Conservation (phyloP, 2,797 vertebrate species). For the Sebastes diaconus region DNA sequence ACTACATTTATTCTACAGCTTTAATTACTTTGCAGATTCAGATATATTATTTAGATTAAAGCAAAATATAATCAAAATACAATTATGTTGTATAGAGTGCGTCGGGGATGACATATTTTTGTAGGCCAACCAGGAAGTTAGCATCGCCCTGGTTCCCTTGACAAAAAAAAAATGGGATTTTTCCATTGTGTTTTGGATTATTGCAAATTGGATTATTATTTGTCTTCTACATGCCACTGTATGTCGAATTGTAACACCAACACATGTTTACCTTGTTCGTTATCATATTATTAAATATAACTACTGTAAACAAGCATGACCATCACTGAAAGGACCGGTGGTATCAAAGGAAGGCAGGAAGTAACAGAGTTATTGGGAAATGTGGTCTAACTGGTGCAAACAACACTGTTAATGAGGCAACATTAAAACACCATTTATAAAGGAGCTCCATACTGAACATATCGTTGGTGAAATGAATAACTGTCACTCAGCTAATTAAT, state of each 20-base stretch:
- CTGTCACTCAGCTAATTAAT: constrained; percentile 21
- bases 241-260: too few relatives aligned
- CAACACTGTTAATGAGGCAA: not conserved
- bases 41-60: not conserved
- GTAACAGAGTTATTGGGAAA: not conserved
- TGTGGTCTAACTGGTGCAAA: not conserved
- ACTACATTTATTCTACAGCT: not conserved
- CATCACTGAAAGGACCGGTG: not conserved
- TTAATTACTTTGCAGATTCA: not conserved
- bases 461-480: constrained; percentile 5
- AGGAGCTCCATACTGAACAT: not conserved
- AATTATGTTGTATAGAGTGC: too few relatives aligned
- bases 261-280: not conserved
- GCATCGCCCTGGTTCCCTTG: too few relatives aligned
- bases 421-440: not conserved
- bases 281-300: not conserved
- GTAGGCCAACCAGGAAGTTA: too few relatives aligned
- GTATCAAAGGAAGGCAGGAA: not conserved
- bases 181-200: too few relatives aligned
- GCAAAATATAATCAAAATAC: not conserved
- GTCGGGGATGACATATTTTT: too few relatives aligned
- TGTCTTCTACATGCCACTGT: not conserved
- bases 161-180: too few relatives aligned
- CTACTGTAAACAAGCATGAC: not conserved
- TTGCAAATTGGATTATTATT: too few relatives aligned